Base-by-base conservation (phyloP, 2,797 vertebrate species). In the Lycodopsis pacificus region DNA sequence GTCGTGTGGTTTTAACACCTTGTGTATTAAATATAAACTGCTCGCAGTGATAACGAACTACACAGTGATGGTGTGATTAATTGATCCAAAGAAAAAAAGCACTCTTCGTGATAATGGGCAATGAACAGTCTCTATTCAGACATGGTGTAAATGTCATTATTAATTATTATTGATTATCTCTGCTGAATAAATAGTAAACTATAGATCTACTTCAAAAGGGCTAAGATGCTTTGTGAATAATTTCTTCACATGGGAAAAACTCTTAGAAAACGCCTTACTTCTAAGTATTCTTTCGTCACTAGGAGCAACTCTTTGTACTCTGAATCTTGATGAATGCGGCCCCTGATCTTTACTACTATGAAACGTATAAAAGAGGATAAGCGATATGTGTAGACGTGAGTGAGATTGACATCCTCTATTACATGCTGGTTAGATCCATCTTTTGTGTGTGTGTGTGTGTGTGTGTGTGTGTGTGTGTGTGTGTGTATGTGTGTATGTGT, bases 1-100 rank as follows among this genome's bases (percentile, higher is more conserved):
- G 51, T 46, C 0, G 14, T 76, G 76, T 85, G 82, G 80, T 85
- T 88, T 81, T 78, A 83, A 78, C 82, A 85, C 86, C 38, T 73
- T 19, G 10, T 40, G 1, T 54, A 7, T 22, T 63, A 49, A 77
- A 42, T 32, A 15, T 42, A 53, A 66, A 58, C 27, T 40, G 8
- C 0, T 49, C 11, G 27, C n/a, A 34, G 53, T 25, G n/a, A 64
- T 73, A 49, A 69, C 22, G 25, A 38, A 27, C 27, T 17, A n/a
- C 5, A 4, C 14, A 56, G 53, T 30, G 25, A 56, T 30, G 51
- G 12, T 54, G n/a, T 6, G n/a, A 25, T 13, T 5, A 22, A 19
- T 42, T 42, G 14, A 42, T 48, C 7, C 7, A 20, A 19, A n/a
- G 3, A 49, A 20, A 49, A 48, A 49, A 40, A 4, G 48, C 20